Conservation (phyloP, 1,140 invertebrate genomes). For the Anadara kagoshimensis region DNA sequence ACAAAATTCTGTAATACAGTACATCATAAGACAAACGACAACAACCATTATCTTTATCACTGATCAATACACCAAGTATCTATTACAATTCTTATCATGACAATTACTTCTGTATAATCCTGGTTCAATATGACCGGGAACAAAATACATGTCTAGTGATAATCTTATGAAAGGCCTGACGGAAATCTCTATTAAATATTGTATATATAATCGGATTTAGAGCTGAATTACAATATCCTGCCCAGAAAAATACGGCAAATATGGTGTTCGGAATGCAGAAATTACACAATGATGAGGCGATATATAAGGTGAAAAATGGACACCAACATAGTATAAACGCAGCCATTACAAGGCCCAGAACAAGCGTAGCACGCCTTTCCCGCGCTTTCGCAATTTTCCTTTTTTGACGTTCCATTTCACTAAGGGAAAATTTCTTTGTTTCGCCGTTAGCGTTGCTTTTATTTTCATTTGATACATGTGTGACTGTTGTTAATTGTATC, state of each 20-base stretch:
- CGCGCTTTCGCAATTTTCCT: slow-evolving; percentile 94
- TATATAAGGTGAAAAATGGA: slow-evolving; percentile 97
- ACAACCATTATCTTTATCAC: no score
- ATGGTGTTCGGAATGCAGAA: slow-evolving; percentile 91
- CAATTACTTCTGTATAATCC: no score
- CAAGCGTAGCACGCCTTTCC: slow-evolving; percentile 96
- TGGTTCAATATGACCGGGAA: no score
- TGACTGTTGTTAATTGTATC: not conserved
- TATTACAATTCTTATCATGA: no score
- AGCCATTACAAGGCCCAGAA: slow-evolving; percentile 98
- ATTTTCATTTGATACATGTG: no score
- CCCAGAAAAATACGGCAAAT: slow-evolving; percentile 97
- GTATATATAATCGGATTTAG: slow-evolving; percentile 99
- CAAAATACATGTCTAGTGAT: slow-evolving; percentile 73
- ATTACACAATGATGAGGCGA: slow-evolving; percentile 88
- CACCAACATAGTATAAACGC: slow-evolving; percentile 99
- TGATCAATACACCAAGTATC: no score
- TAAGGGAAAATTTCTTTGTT: not conserved
- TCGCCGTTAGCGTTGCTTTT: not conserved
- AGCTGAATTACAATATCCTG: slow-evolving; percentile 97
- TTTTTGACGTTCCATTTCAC: slow-evolving; percentile 86
- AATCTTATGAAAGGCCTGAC: slow-evolving; percentile 98
- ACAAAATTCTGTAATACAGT: no score
- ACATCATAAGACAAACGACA: no score
- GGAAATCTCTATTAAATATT: slow-evolving; percentile 98